Evolutionary conservation across 2,888 invertebrate species (phyloP).

Genomic region (Rhagonycha fulva): DNA sequence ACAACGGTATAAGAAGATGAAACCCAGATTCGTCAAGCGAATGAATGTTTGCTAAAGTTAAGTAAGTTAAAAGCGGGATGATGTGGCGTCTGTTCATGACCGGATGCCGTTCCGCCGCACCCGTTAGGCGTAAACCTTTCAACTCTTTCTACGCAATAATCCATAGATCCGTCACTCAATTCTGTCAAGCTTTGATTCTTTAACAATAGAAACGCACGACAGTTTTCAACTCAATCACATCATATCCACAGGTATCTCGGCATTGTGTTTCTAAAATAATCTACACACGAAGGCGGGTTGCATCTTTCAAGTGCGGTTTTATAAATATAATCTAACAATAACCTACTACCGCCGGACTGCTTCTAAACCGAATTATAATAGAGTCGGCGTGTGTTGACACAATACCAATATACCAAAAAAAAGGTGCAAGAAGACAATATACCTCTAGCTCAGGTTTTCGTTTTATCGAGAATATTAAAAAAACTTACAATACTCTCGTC

Average conservation of each 20-base stretch:
- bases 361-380: constrained; percentile 4
- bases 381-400: constrained; percentile 5
- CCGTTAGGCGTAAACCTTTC: constrained; percentile 30
- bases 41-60: constrained; percentile 8
- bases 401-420: background rate
- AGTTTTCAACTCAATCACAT: constrained; percentile 19
- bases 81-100: constrained; percentile 25
- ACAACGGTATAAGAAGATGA: background rate
- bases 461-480: background rate
- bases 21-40: background rate
- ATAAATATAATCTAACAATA: constrained; percentile 22
- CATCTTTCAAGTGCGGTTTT: constrained; percentile 32
- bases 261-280: constrained; percentile 8
- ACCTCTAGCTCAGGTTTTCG: background rate
- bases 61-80: constrained; percentile 19
- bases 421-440: background rate
- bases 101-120: constrained; percentile 33
- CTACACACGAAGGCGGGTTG: constrained; percentile 20
- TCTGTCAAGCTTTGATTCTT: constrained; percentile 28
- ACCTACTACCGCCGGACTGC: constrained; percentile 37
- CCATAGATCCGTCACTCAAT: constrained; percentile 33
- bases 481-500: constrained; percentile 1
- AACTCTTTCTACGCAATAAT: constrained; percentile 27
- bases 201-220: constrained; percentile 32
- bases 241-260: constrained; percentile 22